Percentiles rank a stretch among this genome's conserved stretches.
phyloP scores from a whole-genome alignment of 2,113 vertebrate genomes.

The Ictalurus furcatus region DNA sequence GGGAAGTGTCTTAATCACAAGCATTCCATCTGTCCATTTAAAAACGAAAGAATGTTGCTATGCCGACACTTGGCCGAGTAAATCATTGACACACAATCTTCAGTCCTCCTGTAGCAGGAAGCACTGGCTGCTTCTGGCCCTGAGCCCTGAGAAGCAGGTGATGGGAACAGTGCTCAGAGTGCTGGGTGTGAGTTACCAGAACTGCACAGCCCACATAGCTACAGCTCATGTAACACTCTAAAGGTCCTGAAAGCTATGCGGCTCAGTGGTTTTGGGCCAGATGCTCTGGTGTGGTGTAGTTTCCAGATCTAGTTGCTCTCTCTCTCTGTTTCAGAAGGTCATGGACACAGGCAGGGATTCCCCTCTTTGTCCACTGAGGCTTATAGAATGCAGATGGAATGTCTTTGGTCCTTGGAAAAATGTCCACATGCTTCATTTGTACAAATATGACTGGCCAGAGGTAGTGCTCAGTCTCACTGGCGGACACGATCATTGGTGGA shows the following conservation, averaged over 20 bases:
- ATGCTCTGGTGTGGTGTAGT: constrained; percentile 47
- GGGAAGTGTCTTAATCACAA: constrained; percentile 18
- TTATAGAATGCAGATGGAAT: constrained; percentile 55
- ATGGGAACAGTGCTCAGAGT: constrained; percentile 38
- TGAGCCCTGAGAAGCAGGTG: constrained; percentile 41
- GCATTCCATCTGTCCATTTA: constrained; percentile 43
- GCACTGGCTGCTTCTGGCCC: constrained; percentile 13
- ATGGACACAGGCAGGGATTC: constrained; percentile 40
- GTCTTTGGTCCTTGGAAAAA: constrained; percentile 18
- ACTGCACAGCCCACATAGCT: constrained; percentile 55
- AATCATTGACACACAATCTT: constrained; percentile 41
- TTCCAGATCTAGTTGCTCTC: constrained; percentile 39
- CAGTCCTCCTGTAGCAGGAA: constrained; percentile 38
- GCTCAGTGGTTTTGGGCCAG: constrained; percentile 30
- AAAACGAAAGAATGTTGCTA: constrained; percentile 27
- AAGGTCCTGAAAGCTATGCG: constrained; percentile 51
- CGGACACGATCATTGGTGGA: not conserved
- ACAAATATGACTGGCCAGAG: constrained; percentile 4
- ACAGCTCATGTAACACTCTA: constrained; percentile 55
- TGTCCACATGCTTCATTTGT: constrained; percentile 43
- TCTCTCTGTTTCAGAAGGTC: constrained; percentile 40
- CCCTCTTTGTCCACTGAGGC: constrained; percentile 34
- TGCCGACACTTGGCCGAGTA: constrained; percentile 35
- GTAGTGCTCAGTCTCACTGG: not conserved
- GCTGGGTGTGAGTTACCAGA: constrained; percentile 45